These are phyloP conservation scores for Chelon auratus DNA, from an alignment of 2,797 vertebrate species.

Conservation along the genomic window DNA sequence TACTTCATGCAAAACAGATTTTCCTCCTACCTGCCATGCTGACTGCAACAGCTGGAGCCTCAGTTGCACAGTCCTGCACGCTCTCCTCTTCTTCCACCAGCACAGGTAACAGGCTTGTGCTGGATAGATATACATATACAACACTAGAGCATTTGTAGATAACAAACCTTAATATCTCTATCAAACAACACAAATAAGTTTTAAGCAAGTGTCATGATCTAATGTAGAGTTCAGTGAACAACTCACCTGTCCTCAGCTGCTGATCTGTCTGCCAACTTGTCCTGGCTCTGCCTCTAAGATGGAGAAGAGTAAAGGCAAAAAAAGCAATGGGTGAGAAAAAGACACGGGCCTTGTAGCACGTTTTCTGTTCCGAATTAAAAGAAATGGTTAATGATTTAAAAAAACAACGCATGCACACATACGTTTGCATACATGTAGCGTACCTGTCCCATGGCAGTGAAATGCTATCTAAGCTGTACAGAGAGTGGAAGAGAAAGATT, in stretches of 20 bases:
- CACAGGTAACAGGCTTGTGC: slow-evolving; percentile 75
- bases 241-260: slow-evolving; percentile 76
- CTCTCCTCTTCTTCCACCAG: slow-evolving; percentile 78
- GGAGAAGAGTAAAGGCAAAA: slow-evolving; percentile 15
- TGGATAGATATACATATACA: slow-evolving; percentile 44
- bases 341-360: slow-evolving; percentile 25
- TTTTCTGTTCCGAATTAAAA: slow-evolving; percentile 19
- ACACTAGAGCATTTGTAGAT: not conserved
- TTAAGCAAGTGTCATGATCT: not conserved
- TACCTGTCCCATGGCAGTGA: slow-evolving; percentile 77
- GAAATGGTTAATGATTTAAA: slow-evolving; percentile 49
- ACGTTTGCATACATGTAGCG: slow-evolving; percentile 4
- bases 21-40: slow-evolving; percentile 68
- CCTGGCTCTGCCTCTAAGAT: slow-evolving; percentile 67
- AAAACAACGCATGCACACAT: not conserved
- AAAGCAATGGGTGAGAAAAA: slow-evolving; percentile 30
- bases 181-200: no score
- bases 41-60: slow-evolving; percentile 26
- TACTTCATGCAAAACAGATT: not conserved
- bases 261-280: slow-evolving; percentile 60
- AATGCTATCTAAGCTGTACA: slow-evolving; percentile 45
- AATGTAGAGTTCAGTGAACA: not conserved
- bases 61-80: slow-evolving; percentile 46
- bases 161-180: not conserved
- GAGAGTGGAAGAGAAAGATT: slow-evolving; percentile 50